A percentile compares a stretch with the other conserved stretches of the same genome.
phyloP scores from a whole-genome alignment of 1,140 invertebrate genomes.

The Rhopalosiphum maidis region DNA sequence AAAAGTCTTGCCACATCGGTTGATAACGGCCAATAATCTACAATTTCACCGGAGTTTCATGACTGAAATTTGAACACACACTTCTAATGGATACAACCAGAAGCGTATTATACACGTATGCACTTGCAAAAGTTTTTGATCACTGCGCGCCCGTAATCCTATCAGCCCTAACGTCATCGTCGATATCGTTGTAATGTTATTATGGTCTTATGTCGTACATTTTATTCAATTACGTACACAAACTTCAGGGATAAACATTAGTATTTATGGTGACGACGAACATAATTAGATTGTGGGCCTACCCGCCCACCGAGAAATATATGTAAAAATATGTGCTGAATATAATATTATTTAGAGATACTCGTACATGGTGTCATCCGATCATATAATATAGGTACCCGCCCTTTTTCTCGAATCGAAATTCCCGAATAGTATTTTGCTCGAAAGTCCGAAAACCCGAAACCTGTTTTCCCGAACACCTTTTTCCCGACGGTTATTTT shows the following conservation, averaged over 20 bases:
- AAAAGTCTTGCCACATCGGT: slow-evolving; percentile 29
- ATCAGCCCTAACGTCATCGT: neutral
- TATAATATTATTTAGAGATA: neutral
- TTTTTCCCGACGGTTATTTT: no score
- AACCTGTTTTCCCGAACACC: no score
- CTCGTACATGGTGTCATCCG: neutral
- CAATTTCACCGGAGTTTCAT: neutral
- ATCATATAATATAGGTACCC: neutral
- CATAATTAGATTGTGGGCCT: neutral
- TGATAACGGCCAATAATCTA: slow-evolving; percentile 37
- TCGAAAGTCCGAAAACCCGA: no score
- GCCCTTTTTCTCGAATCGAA: no score
- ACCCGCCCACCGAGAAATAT: neutral
- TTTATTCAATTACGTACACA: slow-evolving; percentile 23
- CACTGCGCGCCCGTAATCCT: neutral
- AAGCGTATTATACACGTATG: neutral
- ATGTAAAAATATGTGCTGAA: no score
- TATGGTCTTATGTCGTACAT: neutral
- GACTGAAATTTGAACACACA: neutral
- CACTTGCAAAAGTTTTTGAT: slow-evolving; percentile 28
- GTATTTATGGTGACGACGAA: neutral
- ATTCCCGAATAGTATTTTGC: no score
- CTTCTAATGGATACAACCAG: slow-evolving; percentile 3
- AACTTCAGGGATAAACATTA: neutral
- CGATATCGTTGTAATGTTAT: neutral